Evolutionary conservation across 2,888 invertebrate species (phyloP).

Genomic region (Drosophila affinis): DNA sequence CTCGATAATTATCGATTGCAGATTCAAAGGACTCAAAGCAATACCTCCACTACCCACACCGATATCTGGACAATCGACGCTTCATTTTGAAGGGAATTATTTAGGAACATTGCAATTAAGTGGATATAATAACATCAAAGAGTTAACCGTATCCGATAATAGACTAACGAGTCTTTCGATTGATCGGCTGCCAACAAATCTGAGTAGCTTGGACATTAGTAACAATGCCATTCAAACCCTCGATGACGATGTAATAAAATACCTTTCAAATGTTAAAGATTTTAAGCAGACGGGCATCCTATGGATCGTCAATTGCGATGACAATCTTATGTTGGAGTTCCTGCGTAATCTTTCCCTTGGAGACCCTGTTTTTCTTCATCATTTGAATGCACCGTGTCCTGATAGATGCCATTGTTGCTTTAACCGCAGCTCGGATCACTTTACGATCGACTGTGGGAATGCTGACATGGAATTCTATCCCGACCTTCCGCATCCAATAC

Average conservation of each 20-base stretch:
- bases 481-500: no score
- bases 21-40: no score
- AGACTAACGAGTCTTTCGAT: background rate
- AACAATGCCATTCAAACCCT: conserved; percentile 9
- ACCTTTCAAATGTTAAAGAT: background rate
- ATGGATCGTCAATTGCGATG: conserved; percentile 18
- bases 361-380: background rate
- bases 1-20: no score
- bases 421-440: no score
- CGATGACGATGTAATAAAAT: background rate
- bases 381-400: background rate
- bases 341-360: background rate
- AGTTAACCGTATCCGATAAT: conserved; percentile 21
- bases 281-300: conserved; percentile 16
- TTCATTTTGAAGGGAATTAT: no score
- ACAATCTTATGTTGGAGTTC: background rate
- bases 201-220: conserved; percentile 24
- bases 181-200: background rate
- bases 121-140: conserved; percentile 16
- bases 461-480: no score
- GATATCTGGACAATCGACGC: no score
- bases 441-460: no score
- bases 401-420: background rate
- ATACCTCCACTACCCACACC: no score
- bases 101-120: no score